Conservation (phyloP, 2,113 vertebrate species). For the Vireo altiloquus region DNA sequence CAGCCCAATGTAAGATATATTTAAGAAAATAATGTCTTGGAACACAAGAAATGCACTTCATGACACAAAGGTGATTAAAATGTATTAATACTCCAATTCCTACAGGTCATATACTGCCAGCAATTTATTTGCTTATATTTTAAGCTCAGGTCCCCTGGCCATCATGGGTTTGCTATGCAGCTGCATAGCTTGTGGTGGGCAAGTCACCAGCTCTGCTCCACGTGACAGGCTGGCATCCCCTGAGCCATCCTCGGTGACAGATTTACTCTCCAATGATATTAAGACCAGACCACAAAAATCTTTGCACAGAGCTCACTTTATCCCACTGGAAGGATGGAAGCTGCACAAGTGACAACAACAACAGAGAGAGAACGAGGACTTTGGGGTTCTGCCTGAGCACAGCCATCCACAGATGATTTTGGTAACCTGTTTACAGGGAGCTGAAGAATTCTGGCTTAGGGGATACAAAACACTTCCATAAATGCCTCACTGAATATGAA, state of each 20-base stretch:
- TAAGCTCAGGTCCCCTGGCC: background rate
- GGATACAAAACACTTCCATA: background rate
- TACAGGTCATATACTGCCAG: background rate
- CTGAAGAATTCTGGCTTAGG: background rate
- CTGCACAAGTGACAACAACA: background rate
- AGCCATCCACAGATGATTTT: background rate
- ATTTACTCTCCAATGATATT: background rate
- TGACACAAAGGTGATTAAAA: background rate
- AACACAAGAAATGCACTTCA: background rate
- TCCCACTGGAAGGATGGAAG: background rate
- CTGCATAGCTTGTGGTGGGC: background rate
- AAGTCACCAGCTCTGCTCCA: background rate
- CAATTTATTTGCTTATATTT: constrained; percentile 28
- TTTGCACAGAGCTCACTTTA: background rate
- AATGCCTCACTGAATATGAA: background rate
- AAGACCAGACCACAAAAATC: background rate
- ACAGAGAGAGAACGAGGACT: background rate
- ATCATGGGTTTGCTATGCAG: constrained; percentile 6
- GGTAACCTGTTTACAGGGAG: background rate
- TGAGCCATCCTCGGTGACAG: background rate
- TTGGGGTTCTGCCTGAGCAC: background rate
- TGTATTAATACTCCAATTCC: background rate
- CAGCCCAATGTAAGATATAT: background rate
- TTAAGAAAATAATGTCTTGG: background rate
- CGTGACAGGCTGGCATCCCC: background rate